Percentiles rank a stretch among this genome's conserved stretches.
Evolutionary conservation across 2,797 vertebrate genomes (phyloP).

Genomic region (Micrastur ruficollis): DNA sequence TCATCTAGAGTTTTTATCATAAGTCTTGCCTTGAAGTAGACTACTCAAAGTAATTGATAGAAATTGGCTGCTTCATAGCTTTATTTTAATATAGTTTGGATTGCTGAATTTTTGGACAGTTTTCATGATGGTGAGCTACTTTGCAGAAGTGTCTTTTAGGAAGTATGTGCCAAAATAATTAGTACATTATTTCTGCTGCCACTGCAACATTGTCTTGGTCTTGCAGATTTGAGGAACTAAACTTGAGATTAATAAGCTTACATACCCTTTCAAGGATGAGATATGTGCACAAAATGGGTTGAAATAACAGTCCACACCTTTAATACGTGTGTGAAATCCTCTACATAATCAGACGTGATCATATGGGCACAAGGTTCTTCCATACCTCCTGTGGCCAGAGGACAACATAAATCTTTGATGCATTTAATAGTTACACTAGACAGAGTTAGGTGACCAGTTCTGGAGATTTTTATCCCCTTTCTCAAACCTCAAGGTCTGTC

Average conservation of each 20-base stretch:
- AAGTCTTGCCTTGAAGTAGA: neutral
- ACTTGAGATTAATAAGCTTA: neutral
- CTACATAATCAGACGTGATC: neutral
- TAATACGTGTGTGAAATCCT: rapidly evolving
- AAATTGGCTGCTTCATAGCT: neutral
- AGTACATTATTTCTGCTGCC: neutral
- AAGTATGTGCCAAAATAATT: neutral
- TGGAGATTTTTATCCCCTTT: neutral
- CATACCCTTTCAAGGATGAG: neutral
- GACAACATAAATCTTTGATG: neutral
- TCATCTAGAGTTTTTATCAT: neutral
- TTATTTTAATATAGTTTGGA: neutral
- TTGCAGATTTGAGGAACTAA: neutral
- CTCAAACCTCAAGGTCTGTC: neutral
- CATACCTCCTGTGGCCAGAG: neutral
- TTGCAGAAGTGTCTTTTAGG: neutral
- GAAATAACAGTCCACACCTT: neutral
- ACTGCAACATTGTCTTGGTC: neutral
- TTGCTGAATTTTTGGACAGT: neutral
- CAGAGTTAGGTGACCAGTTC: neutral
- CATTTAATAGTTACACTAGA: neutral
- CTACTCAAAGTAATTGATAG: neutral
- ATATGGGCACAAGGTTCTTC: neutral
- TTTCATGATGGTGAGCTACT: neutral
- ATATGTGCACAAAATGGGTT: neutral